Evolutionary conservation across 92 coral and sea anemone species (phyloP), one percentile per base, ranked within the genome.

Genomic region (Porites divaricata): DNA sequence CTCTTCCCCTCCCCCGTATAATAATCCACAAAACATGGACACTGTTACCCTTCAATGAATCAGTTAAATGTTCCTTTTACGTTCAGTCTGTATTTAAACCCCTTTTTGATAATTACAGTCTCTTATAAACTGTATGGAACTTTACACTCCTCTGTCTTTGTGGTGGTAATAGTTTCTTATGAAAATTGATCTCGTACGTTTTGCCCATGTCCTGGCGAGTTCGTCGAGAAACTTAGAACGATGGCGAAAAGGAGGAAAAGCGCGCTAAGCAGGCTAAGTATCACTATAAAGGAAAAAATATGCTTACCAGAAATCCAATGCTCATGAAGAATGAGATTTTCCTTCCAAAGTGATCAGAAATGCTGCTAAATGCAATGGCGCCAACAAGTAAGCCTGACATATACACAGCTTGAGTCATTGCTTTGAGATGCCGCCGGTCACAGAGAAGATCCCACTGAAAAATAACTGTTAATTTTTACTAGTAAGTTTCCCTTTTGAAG

Each of bases 321-420:
- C 89, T 86, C 22, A 70, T 14, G 41, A 86, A 86, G 51, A 63
- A 41, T 7, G 85, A 75, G 70, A 79, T 6, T 59, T 67, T 86
- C 58, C 89, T 61, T 51, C 89, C 89, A 78, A 79, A 86, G 11
- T 54, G 53, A 41, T 86, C 89, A 9, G 89, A 86, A 75, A 86
- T 72, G 58, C 85, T 70, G 59, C 89, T 80, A 76, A 86, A 86
- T 19, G 53, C 75, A 45, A 79, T 14, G 26, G 89, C 74, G 70
- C 89, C 89, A 74, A 79, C 85, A 20, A 86, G 70, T 45, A 81
- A 83, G 0, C 90, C 87, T 11, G 83, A 83, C 83, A 87, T 81
- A 68, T 53, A 83, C 10, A 83, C 71, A 56, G 91, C 86, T 19
- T 87, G 87, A 15, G 87, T 86, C 89, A 86, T 86, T 62, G 89